Evolutionary conservation across 1,140 invertebrate species (phyloP).

Genomic region (Maniola jurtina): DNA sequence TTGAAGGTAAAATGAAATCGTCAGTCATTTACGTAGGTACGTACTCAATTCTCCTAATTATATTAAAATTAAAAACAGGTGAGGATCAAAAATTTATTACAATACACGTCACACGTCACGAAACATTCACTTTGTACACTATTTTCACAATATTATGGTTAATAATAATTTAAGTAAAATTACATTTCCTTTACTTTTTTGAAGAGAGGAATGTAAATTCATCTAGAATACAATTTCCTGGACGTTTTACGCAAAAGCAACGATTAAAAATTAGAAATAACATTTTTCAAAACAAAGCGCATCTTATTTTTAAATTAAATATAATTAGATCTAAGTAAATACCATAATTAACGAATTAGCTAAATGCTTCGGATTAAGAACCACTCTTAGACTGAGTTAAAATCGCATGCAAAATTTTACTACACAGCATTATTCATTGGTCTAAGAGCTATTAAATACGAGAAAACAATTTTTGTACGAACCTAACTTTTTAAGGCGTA

Average conservation of each 20-base stretch:
- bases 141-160: slow-evolving; percentile 5
- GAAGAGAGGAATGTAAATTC: slow-evolving; percentile 2
- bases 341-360: not conserved
- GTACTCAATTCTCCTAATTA: no score
- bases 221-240: slow-evolving; percentile 1
- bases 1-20: no score
- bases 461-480: no score
- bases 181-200: slow-evolving; percentile 8
- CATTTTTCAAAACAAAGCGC: not conserved
- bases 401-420: not conserved
- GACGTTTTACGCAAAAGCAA: not conserved
- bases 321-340: not conserved
- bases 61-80: slow-evolving; percentile 20
- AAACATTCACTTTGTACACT: slow-evolving; percentile 68
- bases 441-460: no score
- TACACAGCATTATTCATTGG: no score
- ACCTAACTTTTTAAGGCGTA: no score
- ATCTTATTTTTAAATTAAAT: not conserved
- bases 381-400: not conserved
- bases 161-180: slow-evolving; percentile 12
- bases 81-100: slow-evolving; percentile 47
- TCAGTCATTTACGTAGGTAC: no score
- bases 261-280: not conserved
- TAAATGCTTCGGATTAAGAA: not conserved
- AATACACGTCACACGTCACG: slow-evolving; percentile 55